These are phyloP conservation scores for Andricus grossulariae DNA, from an alignment of 1,140 invertebrate species.

Conservation along the genomic window DNA sequence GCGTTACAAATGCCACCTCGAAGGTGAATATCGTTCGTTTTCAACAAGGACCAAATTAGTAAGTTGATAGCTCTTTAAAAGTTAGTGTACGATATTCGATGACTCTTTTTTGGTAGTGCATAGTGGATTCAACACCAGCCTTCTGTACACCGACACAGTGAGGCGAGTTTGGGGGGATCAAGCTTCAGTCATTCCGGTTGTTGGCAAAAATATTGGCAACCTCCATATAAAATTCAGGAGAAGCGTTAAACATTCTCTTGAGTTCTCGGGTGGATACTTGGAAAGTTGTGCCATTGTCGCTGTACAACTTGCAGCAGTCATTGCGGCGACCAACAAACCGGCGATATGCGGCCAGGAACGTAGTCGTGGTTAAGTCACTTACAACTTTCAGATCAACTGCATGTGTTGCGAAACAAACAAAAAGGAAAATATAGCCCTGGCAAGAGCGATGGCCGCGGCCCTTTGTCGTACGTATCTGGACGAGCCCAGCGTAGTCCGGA, in stretches of 20 bases:
- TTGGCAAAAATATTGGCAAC: not conserved
- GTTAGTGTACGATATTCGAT: slow-evolving; percentile 27
- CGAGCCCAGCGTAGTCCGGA: slow-evolving; percentile 25
- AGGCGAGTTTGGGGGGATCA: slow-evolving; percentile 27
- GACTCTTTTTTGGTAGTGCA: no score
- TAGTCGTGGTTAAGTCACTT: not conserved
- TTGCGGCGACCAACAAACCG: not conserved
- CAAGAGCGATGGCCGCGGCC: not conserved
- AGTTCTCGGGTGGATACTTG: not conserved
- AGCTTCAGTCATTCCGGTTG: slow-evolving; percentile 5
- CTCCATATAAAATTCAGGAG: slow-evolving; percentile 1
- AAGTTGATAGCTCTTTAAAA: slow-evolving; percentile 24
- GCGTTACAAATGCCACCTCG: not conserved
- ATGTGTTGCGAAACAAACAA: not conserved
- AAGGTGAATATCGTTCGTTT: slow-evolving; percentile 25
- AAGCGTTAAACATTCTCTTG: not conserved
- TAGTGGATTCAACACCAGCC: slow-evolving; percentile 37
- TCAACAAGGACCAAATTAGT: slow-evolving; percentile 18
- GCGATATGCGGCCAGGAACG: not conserved
- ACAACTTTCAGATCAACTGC: slow-evolving; percentile 8
- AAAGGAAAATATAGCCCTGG: slow-evolving; percentile 27
- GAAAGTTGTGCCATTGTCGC: not conserved
- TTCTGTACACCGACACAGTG: slow-evolving; percentile 36
- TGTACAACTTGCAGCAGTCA: not conserved
- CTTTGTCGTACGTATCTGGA: not conserved